Base-by-base conservation (phyloP, 1,140 invertebrate genomes). In the Lanistes nyassanus region DNA sequence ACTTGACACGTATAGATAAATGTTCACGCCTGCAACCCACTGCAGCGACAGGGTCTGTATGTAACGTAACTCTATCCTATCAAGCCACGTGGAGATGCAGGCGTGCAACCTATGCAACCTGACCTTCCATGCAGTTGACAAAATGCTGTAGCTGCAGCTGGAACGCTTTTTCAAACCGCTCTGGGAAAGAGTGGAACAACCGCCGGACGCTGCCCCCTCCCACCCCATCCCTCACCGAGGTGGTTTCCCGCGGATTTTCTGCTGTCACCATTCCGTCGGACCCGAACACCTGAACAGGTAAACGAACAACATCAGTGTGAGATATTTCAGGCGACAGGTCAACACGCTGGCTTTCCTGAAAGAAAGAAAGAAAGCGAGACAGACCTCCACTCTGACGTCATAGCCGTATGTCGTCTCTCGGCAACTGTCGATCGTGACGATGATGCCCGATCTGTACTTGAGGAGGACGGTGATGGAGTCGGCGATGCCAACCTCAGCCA, bases 391-490 rank as follows among this genome's bases (percentile, higher is more conserved):
- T 47, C 82, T 76, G 53, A 81, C 80, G 53, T 84, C 82, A 55
- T 84, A 84, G n/a, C 82, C 82, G 62, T 84, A 84, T 6, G 64
- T 69, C 47, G 81, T 79, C 31, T 82, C 81, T n/a, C 79, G 64
- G 51, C 69, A 77, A 19, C 19, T 64, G 72, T 84, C 78, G 26
- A 84, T 75, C 34, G 74, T 79, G 29, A 78, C 81, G 11, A 84
- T 69, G 37, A 76, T 51, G 5, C 82, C 82, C 60, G 71, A 64
- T 53, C 68, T 76, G 74, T 84, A 84, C 69, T 84, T 84, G 51
- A 84, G 56, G 29, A 84, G 21, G 19, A 77, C 76, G 6, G 67
- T 72, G 39, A 82, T 39, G 5, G 79, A 70, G 65, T 84, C 82
- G 37, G 79, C 79, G 26, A 79, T 69, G 19, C 78, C 76, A 47